Conservation (phyloP, 2,797 vertebrate species). For the Diplodus sargus region DNA sequence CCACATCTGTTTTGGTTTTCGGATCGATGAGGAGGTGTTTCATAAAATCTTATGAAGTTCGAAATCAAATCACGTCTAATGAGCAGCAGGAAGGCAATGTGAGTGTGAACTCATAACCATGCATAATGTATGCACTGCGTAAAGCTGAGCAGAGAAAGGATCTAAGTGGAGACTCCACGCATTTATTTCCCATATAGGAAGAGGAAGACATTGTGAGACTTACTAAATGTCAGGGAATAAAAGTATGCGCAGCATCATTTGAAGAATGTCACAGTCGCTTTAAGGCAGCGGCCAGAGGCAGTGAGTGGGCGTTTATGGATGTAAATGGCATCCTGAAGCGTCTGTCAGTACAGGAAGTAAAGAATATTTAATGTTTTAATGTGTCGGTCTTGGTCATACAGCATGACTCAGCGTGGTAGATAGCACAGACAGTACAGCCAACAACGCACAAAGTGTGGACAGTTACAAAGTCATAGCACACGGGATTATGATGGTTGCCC, state of each 20-base stretch:
- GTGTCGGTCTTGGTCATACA: not conserved
- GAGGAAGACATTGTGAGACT: not conserved
- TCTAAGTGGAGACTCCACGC: not conserved
- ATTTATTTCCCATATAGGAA: not conserved
- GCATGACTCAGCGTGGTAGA: conserved; percentile 14
- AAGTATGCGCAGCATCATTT: not conserved
- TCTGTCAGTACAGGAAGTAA: conserved; percentile 10
- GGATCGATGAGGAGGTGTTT: conserved; percentile 33
- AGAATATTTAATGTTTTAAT: conserved; percentile 16
- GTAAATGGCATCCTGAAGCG: conserved; percentile 34
- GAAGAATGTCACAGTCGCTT: conserved; percentile 2
- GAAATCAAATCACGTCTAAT: conserved; percentile 15
- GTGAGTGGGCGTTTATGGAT: conserved; percentile 4
- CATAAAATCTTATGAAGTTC: conserved; percentile 24
- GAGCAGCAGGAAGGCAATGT: conserved; percentile 18
- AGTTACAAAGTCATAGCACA: conserved; percentile 25
- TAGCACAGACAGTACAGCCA: conserved; percentile 28
- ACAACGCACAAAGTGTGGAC: conserved; percentile 13
- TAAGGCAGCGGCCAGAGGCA: not conserved
- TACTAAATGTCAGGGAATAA: not conserved
- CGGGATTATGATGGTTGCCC: conserved; percentile 23
- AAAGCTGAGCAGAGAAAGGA: not conserved
- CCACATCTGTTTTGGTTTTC: conserved; percentile 14
- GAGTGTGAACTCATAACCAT: conserved; percentile 14
- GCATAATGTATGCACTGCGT: conserved; percentile 24